Base-by-base conservation (phyloP, 1,140 invertebrate species). In the Zaprionus davidi region DNA sequence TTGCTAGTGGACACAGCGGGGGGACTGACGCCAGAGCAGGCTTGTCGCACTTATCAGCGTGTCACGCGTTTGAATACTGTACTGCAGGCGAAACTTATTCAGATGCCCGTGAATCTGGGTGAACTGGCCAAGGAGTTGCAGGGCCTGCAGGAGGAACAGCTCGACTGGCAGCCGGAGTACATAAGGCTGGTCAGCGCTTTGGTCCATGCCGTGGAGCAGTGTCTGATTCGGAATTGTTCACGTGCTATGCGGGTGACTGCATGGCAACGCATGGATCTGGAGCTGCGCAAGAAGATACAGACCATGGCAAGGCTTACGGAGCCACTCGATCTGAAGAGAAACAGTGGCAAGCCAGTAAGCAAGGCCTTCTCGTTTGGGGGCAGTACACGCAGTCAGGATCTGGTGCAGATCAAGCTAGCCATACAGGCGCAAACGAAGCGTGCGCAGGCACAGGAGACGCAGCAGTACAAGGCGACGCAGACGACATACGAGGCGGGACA, bases 11-110 rank as follows among this genome's bases (percentile, higher is more conserved):
- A 94, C 3, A 94, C 95, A 0, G 94, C 95, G 4, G 94, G 95
- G 36, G 93, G 94, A 15, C 83, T 96, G 11, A 94, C 95, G 1
- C 94, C 95, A 0, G 96, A 97, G 78, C 95, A 96, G 90, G 96
- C 96, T 1, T 96, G 96, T 82, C 94, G 94, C 62, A 95, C 95
- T 85, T 96, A 96, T 78, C 93, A 94, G 41, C 92, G 93, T 5
- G 82, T 92, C 0, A 92, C 91, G 17, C 87, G 92, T 0, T 34
- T 93, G 4, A 92, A 93, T 22, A 83, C 91, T 0, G 82, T 93
- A 15, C 72, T 93, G 24, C 87, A 88, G 36, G 83, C 92, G 9
- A 93, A 93, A 66, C 77, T 92, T 9, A 84, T 92, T 26, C 91
- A 92, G 28, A 90, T 93, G 84, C 91, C 92, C 0, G 82, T 82